Percentiles rank a stretch among this genome's conserved stretches.
Evolutionary conservation across 2,797 vertebrate species (phyloP).

Genomic region (Anas georgica): DNA sequence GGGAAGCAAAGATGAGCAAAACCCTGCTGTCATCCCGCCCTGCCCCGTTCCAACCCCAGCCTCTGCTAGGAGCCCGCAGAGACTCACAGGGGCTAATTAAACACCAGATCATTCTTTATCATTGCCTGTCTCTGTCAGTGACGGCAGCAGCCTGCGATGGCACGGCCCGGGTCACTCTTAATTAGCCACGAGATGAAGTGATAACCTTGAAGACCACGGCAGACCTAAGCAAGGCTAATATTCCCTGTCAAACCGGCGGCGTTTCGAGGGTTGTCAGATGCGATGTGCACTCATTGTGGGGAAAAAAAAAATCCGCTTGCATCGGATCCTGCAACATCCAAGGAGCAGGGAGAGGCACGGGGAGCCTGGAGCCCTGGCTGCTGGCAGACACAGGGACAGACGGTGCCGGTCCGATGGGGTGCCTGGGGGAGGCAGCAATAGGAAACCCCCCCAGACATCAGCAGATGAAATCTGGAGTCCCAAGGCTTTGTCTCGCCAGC

Average conservation of each 20-base stretch:
- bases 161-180: background rate
- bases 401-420: rapidly evolving
- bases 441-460: background rate
- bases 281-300: background rate
- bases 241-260: background rate
- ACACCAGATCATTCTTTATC: background rate
- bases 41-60: background rate
- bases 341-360: background rate
- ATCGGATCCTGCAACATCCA: background rate
- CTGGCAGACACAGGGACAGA: background rate
- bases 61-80: background rate
- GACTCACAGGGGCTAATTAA: background rate
- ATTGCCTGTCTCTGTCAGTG: background rate
- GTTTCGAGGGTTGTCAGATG: background rate
- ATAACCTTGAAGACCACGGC: background rate
- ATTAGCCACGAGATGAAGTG: conserved; percentile 1
- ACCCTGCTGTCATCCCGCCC: background rate
- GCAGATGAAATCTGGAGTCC: background rate
- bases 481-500: background rate
- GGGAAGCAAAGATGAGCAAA: background rate
- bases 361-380: background rate
- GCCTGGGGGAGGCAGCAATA: background rate
- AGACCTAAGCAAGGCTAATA: background rate
- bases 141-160: background rate
- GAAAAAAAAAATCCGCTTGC: rapidly evolving